phyloP scores from a whole-genome alignment of 2,888 invertebrate species.

The Metacarcinus magister region DNA sequence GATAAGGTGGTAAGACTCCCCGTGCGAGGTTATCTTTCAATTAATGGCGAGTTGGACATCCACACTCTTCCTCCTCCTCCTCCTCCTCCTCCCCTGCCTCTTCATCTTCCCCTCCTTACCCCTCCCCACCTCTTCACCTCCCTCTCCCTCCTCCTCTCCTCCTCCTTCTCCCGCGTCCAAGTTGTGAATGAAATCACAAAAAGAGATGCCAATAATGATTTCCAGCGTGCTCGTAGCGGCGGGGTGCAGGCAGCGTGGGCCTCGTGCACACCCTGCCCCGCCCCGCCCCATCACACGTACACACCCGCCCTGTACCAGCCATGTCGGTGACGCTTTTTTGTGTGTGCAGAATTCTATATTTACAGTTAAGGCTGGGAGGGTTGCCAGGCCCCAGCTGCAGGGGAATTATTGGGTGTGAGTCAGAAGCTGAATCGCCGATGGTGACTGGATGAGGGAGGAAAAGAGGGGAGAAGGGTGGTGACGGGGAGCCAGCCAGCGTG shows the following conservation, averaged over 20 bases:
- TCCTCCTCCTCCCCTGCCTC: neutral
- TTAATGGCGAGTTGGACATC: neutral
- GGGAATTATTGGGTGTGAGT: conserved; percentile 61
- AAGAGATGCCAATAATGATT: conserved; percentile 68
- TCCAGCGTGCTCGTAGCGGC: neutral
- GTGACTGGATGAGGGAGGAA: neutral
- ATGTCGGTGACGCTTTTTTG: conserved; percentile 47
- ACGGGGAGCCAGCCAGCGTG: neutral
- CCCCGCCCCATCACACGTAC: neutral
- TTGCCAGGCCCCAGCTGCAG: conserved; percentile 43
- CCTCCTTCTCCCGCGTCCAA: neutral
- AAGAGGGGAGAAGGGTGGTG: neutral
- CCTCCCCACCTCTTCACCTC: neutral
- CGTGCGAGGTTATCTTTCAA: neutral
- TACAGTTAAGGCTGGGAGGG: conserved; percentile 67
- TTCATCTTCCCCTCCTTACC: neutral
- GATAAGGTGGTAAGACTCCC: conserved; percentile 5
- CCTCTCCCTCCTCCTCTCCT: neutral
- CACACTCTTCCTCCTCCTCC: neutral
- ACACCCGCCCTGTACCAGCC: neutral
- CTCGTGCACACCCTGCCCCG: neutral
- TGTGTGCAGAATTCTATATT: conserved; percentile 61
- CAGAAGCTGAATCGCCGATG: conserved; percentile 64
- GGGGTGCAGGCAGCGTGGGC: neutral
- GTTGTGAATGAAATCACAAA: conserved; percentile 76